These are phyloP conservation scores for Ectemnius continuus DNA, from an alignment of 2,888 invertebrate genomes.

Conservation along the genomic window DNA sequence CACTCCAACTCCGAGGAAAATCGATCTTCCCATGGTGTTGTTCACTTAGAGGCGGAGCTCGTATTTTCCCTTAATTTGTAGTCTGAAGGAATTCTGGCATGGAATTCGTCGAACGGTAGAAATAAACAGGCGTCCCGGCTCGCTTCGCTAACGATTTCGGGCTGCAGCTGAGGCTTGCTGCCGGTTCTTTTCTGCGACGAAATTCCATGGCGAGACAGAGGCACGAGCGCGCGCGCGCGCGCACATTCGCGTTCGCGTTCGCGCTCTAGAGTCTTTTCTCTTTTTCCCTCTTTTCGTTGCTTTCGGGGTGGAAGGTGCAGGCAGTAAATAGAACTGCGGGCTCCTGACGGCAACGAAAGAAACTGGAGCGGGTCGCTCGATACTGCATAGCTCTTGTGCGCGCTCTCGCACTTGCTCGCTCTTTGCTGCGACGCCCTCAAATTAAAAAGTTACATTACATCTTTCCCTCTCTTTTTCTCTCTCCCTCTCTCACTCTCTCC, in stretches of 20 bases:
- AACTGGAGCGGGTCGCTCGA: slow-evolving; percentile 70
- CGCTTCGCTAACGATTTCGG: neutral
- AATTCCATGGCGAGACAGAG: slow-evolving; percentile 16
- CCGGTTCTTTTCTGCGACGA: slow-evolving; percentile 15
- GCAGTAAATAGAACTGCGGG: slow-evolving; percentile 39
- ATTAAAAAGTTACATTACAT: slow-evolving; percentile 1
- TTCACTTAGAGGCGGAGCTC: no score
- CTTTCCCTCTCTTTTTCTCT: neutral
- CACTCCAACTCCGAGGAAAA: neutral
- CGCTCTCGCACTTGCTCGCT: slow-evolving; percentile 14
- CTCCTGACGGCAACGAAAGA: slow-evolving; percentile 41
- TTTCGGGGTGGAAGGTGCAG: slow-evolving; percentile 19
- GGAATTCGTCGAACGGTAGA: slow-evolving; percentile 7
- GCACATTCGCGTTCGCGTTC: neutral
- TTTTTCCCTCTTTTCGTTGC: slow-evolving; percentile 19
- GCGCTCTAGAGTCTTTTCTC: slow-evolving; percentile 2
- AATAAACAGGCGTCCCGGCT: slow-evolving; percentile 13
- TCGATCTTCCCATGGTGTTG: no score
- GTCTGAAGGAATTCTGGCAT: neutral
- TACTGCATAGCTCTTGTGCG: slow-evolving; percentile 41
- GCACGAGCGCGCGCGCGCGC: no score
- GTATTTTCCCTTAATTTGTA: no score
- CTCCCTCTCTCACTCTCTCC: neutral
- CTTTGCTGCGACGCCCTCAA: slow-evolving; percentile 8
- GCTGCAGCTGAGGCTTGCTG: neutral